phyloP scores from a whole-genome alignment of 2,888 invertebrate species.

The Drosophila sordidula region DNA sequence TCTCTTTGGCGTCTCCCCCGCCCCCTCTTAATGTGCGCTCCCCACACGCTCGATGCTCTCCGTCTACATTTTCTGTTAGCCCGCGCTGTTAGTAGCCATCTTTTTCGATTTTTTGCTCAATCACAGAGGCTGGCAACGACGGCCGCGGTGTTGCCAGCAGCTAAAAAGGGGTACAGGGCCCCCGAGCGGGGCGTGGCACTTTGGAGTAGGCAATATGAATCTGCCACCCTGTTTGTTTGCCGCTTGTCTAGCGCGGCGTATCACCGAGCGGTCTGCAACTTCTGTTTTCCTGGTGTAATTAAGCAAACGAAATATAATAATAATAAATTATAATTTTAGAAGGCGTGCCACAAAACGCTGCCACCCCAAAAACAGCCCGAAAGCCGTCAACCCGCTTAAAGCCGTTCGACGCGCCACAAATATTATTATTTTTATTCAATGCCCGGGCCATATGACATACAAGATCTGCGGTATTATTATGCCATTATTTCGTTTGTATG shows the following conservation, averaged over 20 bases:
- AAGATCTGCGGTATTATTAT: slow-evolving; percentile 42
- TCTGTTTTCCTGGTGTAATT: slow-evolving; percentile 85
- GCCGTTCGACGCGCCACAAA: not conserved
- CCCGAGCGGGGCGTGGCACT: not conserved
- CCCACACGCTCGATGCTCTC: slow-evolving; percentile 40
- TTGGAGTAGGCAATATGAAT: slow-evolving; percentile 4
- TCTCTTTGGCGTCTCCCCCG: slow-evolving; percentile 31
- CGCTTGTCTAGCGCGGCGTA: slow-evolving; percentile 14
- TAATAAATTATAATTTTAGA: slow-evolving; percentile 85
- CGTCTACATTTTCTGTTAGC: slow-evolving; percentile 80
- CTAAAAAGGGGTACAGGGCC: not conserved
- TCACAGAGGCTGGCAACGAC: slow-evolving; percentile 36
- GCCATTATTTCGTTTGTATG: slow-evolving; percentile 79
- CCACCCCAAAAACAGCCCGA: slow-evolving; percentile 1
- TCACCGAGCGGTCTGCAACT: slow-evolving; percentile 42
- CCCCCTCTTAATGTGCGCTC: slow-evolving; percentile 39
- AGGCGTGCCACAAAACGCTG: slow-evolving; percentile 60
- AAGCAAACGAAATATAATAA: slow-evolving; percentile 85
- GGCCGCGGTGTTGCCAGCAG: slow-evolving; percentile 12
- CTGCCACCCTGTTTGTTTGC: slow-evolving; percentile 35
- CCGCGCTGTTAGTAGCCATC: slow-evolving; percentile 82
- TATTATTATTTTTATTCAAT: not conserved
- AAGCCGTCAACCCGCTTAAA: slow-evolving; percentile 9
- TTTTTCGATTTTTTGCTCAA: slow-evolving; percentile 81
- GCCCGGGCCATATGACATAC: not conserved